Percentiles rank a stretch among this genome's conserved stretches.
Evolutionary conservation across 2,113 vertebrate genomes (phyloP).

Genomic region (Mola mola): DNA sequence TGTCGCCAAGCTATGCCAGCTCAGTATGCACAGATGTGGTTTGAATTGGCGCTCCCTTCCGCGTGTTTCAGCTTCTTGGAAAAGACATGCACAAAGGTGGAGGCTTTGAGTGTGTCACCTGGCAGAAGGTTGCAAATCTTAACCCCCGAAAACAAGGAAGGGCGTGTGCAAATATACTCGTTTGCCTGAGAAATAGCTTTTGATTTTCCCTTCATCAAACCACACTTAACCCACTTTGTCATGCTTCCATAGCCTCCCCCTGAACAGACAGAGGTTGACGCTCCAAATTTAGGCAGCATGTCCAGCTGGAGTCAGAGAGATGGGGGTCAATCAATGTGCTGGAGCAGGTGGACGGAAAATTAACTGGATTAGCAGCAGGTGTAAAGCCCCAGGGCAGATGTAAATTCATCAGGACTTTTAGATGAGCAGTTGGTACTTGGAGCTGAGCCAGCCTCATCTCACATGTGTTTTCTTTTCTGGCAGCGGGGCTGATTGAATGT

Average conservation of each 20-base stretch:
- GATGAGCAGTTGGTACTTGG: slow-evolving; percentile 76
- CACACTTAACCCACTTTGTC: slow-evolving; percentile 35
- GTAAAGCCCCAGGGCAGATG: slow-evolving; percentile 76
- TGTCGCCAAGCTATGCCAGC: slow-evolving; percentile 46
- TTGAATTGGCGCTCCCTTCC: slow-evolving; percentile 25
- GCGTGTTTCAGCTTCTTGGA: slow-evolving; percentile 37
- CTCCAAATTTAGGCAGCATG: slow-evolving; percentile 38
- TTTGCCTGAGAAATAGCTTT: neutral
- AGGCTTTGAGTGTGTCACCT: slow-evolving; percentile 39
- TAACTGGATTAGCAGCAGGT: slow-evolving; percentile 79
- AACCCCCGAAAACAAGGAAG: slow-evolving; percentile 13
- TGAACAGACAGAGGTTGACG: slow-evolving; percentile 26
- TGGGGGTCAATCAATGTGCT: slow-evolving; percentile 55
- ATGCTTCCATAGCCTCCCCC: slow-evolving; percentile 21
- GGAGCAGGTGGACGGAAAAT: slow-evolving; percentile 74
- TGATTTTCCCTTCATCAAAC: slow-evolving; percentile 6
- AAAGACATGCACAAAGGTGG: slow-evolving; percentile 27
- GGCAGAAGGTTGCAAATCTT: slow-evolving; percentile 33
- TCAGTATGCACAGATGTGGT: slow-evolving; percentile 46
- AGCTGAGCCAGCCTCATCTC: slow-evolving; percentile 65
- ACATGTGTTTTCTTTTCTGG: slow-evolving; percentile 73
- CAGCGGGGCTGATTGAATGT: slow-evolving; percentile 68
- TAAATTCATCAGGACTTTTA: slow-evolving; percentile 76
- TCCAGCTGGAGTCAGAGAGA: slow-evolving; percentile 53
- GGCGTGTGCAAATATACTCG: neutral